A percentile compares a stretch with the other conserved stretches of the same genome.
Evolutionary conservation across 37 sponge, comb jelly and placozoan genomes (phyloP).

Genomic region (Bolinopsis microptera): DNA sequence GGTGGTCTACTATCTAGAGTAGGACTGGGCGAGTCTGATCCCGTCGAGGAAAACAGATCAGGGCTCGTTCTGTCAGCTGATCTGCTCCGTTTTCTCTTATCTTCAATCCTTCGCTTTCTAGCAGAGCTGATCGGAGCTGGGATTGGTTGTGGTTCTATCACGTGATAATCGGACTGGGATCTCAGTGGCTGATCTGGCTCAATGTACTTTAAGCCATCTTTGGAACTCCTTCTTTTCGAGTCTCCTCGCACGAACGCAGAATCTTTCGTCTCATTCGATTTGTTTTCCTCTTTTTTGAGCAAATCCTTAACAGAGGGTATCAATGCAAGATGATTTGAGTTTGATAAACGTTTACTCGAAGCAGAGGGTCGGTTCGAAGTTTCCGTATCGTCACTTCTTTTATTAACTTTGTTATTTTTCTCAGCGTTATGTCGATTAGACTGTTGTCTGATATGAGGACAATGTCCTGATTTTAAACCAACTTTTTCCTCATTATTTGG

Average conservation of each 20-base stretch:
- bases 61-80: conserved; percentile 41
- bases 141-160: not conserved
- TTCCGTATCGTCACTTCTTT: not conserved
- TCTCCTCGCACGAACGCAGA: not conserved
- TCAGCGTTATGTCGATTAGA: not conserved
- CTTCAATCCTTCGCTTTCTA: conserved; percentile 49
- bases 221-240: not conserved
- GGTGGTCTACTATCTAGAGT: not conserved
- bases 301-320: conserved; percentile 36
- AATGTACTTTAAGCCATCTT: not conserved
- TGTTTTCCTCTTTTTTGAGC: conserved; percentile 22
- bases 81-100: conserved; percentile 10
- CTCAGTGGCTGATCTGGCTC: not conserved
- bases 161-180: not conserved
- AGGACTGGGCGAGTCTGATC: conserved; percentile 43
- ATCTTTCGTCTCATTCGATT: not conserved
- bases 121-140: conserved; percentile 24
- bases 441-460: conserved; percentile 30
- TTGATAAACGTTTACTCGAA: conserved; percentile 43
- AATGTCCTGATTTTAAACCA: not conserved
- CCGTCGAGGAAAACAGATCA: not conserved
- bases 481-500: not conserved
- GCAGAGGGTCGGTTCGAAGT: not conserved
- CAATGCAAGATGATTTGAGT: conserved; percentile 38
- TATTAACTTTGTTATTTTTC: not conserved